Evolutionary conservation across 2,888 invertebrate genomes (phyloP).

Genomic region (Labia minor): DNA sequence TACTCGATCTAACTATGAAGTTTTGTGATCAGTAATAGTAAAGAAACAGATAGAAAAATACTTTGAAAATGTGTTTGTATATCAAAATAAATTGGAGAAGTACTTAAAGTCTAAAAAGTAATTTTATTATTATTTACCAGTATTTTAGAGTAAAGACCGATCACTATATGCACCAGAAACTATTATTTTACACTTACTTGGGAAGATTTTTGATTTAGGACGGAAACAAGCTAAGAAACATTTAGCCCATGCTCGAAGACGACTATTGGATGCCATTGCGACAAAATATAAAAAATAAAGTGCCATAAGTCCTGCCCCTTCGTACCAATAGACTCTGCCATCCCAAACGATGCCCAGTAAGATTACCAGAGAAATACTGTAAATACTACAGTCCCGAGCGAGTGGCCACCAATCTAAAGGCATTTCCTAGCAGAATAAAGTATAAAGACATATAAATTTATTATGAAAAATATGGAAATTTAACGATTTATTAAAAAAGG

Average conservation of each 20-base stretch:
- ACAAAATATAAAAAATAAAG: slow-evolving; percentile 65
- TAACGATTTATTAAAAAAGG: neutral
- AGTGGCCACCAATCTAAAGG: slow-evolving; percentile 70
- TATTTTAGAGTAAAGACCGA: too few relatives aligned
- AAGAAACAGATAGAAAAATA: too few relatives aligned
- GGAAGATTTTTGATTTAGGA: neutral
- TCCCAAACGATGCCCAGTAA: slow-evolving; percentile 69
- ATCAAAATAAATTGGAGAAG: too few relatives aligned
- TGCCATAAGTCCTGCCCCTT: slow-evolving; percentile 58
- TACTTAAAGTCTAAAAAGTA: too few relatives aligned
- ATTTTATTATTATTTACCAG: too few relatives aligned
- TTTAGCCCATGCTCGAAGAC: slow-evolving; percentile 19
- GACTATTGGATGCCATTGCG: slow-evolving; percentile 45
- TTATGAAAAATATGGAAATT: too few relatives aligned
- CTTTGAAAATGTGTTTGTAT: too few relatives aligned
- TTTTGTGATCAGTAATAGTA: too few relatives aligned
- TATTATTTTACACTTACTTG: slow-evolving; percentile 20
- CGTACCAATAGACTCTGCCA: slow-evolving; percentile 65
- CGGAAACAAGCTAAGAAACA: slow-evolving; percentile 2
- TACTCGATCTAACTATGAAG: too few relatives aligned
- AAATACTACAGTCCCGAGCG: slow-evolving; percentile 67
- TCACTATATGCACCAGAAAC: too few relatives aligned
- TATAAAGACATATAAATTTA: slow-evolving; percentile 16
- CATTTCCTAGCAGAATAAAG: slow-evolving; percentile 49
- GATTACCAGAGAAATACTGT: slow-evolving; percentile 57